Percentiles rank a stretch among this genome's conserved stretches.
phyloP scores from a whole-genome alignment of 2,797 vertebrate species.

The Euphonia xanthogaster region DNA sequence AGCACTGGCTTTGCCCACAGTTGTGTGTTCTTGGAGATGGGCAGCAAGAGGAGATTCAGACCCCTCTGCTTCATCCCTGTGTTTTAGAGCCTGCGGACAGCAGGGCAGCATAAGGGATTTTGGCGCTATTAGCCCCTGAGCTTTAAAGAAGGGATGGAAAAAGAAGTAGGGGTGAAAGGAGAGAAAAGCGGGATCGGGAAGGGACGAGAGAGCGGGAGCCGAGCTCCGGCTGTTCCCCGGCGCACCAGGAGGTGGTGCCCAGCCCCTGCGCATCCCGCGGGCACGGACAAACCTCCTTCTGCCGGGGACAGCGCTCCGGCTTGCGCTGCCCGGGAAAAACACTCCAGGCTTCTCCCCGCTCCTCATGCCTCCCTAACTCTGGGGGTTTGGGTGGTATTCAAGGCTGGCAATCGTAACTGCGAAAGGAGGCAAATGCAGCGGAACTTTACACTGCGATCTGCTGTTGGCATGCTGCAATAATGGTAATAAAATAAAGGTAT shows the following conservation, averaged over 20 bases:
- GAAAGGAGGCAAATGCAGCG: neutral
- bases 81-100: neutral
- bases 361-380: neutral
- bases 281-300: neutral
- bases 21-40: rapidly evolving
- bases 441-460: neutral
- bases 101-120: neutral
- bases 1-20: rapidly evolving
- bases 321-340: neutral
- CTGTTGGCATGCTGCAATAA: neutral
- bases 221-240: slow-evolving; percentile 31
- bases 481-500: neutral
- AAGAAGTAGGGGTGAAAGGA: rapidly evolving
- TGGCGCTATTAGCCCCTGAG: rapidly evolving
- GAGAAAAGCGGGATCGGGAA: rapidly evolving
- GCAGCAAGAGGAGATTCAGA: neutral
- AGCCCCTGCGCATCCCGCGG: slow-evolving; percentile 68
- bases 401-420: neutral
- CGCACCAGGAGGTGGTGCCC: slow-evolving; percentile 89
- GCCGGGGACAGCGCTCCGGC: neutral
- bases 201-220: neutral
- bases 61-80: neutral
- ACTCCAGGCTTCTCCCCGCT: neutral
- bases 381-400: neutral
- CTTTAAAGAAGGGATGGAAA: neutral